These are phyloP conservation scores for Rhogogaster chlorosoma DNA, from an alignment of 2,888 invertebrate species.

Conservation along the genomic window DNA sequence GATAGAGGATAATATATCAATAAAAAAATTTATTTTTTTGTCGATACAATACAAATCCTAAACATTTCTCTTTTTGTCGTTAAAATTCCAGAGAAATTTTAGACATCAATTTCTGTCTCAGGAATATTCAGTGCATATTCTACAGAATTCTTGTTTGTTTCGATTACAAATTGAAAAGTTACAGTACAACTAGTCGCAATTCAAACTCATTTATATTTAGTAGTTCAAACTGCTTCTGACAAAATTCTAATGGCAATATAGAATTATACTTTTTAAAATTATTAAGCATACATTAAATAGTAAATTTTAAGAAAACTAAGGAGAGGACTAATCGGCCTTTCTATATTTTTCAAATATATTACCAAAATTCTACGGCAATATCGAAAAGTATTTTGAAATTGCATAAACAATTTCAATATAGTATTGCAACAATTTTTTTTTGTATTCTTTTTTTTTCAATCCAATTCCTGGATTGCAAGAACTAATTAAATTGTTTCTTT, in stretches of 20 bases:
- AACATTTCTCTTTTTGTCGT: conserved; percentile 26
- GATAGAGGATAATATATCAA: conserved; percentile 18
- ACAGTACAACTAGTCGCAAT: conserved; percentile 12
- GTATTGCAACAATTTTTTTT: conserved; percentile 11
- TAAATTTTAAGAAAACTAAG: conserved; percentile 27
- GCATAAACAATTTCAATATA: conserved; percentile 22
- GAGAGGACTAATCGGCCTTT: not conserved
- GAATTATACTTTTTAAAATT: conserved; percentile 9
- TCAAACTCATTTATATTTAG: conserved; percentile 24
- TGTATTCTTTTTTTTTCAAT: not conserved
- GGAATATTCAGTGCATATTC: conserved; percentile 12
- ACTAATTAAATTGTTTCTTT: conserved; percentile 19
- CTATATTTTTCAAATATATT: not conserved
- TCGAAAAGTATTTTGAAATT: conserved; percentile 18
- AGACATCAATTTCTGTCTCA: conserved; percentile 16
- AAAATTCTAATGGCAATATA: conserved; percentile 17
- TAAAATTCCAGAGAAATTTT: conserved; percentile 26
- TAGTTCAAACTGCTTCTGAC: not conserved
- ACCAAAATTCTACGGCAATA: conserved; percentile 35
- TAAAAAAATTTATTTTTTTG: conserved; percentile 45
- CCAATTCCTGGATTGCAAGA: conserved; percentile 11
- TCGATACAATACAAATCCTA: conserved; percentile 47
- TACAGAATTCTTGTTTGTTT: conserved; percentile 17
- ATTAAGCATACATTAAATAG: conserved; percentile 7
- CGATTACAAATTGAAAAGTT: conserved; percentile 7